Percentiles rank a stretch among this genome's conserved stretches.
Conservation (phyloP, 2,888 invertebrate genomes). For the Conistra vaccinii region DNA sequence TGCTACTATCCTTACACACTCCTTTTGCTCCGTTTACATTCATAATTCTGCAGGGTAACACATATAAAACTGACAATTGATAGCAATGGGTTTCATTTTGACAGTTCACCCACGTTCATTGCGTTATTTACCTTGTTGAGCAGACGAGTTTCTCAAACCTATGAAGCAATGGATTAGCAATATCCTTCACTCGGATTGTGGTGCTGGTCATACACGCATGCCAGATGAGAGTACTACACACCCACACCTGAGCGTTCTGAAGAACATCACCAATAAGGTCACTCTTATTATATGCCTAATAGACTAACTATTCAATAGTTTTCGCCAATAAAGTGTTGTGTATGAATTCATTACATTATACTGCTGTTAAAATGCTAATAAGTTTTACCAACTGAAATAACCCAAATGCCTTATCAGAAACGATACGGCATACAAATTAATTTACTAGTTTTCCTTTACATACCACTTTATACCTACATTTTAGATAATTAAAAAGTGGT, state of each 20-base stretch:
- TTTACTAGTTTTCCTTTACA: constrained; percentile 4
- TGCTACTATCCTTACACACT: background rate
- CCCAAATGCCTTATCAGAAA: constrained; percentile 20
- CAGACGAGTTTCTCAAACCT: too few species aligned
- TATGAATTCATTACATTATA: background rate
- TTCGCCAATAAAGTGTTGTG: too few species aligned
- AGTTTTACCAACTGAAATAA: background rate
- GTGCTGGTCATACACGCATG: background rate
- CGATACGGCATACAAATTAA: too few species aligned
- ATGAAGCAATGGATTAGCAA: too few species aligned
- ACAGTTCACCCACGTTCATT: too few species aligned
- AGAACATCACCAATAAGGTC: background rate
- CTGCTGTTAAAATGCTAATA: background rate
- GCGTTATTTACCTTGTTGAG: too few species aligned
- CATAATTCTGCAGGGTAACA: background rate
- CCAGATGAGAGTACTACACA: background rate
- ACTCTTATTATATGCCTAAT: background rate
- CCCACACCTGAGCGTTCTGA: background rate
- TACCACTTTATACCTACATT: too few species aligned
- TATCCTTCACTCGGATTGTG: too few species aligned
- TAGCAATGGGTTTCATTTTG: too few species aligned
- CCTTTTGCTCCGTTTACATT: background rate
- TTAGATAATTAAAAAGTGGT: too few species aligned
- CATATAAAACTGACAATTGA: too few species aligned
- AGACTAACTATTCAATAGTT: background rate